Conservation (phyloP, 2,888 invertebrate genomes). For the Dynastes hyllus region DNA sequence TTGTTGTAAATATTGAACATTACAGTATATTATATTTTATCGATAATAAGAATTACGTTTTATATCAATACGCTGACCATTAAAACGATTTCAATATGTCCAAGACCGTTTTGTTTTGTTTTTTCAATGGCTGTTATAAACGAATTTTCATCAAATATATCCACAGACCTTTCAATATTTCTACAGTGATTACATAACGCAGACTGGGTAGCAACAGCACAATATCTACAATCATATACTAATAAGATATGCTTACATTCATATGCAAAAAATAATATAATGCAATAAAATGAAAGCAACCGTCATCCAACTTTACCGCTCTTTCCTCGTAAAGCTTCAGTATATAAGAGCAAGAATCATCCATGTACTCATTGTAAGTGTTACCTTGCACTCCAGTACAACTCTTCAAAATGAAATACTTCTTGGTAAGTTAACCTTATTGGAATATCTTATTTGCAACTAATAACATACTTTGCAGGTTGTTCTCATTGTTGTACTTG, state of each 20-base stretch:
- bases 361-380: neutral
- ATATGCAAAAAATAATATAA: neutral
- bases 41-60: too few species aligned
- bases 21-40: too few species aligned
- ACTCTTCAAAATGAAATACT: conserved; percentile 22
- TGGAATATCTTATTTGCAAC: neutral
- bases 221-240: neutral
- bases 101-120: too few species aligned
- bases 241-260: neutral
- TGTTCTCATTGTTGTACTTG: conserved; percentile 9
- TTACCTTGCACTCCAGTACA: neutral
- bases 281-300: conserved; percentile 16
- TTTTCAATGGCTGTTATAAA: too few species aligned
- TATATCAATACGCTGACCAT: too few species aligned
- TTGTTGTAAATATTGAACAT: too few species aligned
- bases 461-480: neutral
- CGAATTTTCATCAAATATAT: too few species aligned
- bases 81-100: too few species aligned
- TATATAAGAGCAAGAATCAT: neutral
- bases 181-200: too few species aligned
- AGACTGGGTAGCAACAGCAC: too few species aligned
- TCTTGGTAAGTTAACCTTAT: conserved; percentile 20
- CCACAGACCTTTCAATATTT: too few species aligned
- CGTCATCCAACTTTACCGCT: conserved; percentile 18
- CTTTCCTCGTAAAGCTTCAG: neutral